Conservation (phyloP, 2,888 invertebrate genomes). For the Lobophora halterata region DNA sequence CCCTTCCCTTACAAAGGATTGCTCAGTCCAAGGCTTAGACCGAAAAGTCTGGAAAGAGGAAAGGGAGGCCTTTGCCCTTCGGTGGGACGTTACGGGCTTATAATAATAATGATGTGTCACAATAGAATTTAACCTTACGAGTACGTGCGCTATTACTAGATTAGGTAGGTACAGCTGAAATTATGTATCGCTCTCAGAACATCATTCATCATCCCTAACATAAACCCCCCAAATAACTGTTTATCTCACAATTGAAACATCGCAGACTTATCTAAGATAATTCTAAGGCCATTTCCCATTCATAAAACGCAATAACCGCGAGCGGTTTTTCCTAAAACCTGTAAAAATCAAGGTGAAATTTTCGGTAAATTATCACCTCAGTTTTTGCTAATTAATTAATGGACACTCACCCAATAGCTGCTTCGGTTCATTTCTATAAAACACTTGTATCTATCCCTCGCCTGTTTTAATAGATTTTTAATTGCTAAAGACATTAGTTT, state of each 20-base stretch:
- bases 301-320: conserved; percentile 5
- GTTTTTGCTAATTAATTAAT: conserved; percentile 23
- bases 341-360: conserved; percentile 11
- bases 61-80: no score
- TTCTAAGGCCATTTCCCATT: conserved; percentile 17
- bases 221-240: conserved; percentile 15
- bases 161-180: no score
- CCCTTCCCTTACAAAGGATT: no score
- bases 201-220: conserved; percentile 3
- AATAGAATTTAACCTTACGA: no score
- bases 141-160: no score
- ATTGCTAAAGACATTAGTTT: conserved; percentile 56
- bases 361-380: conserved; percentile 16
- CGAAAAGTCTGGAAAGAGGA: no score
- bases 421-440: conserved; percentile 50
- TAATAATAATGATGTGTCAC: no score
- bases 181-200: not conserved
- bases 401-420: conserved; percentile 54
- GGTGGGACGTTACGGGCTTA: no score
- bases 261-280: conserved; percentile 15
- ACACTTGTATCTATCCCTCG: conserved; percentile 50
- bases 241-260: conserved; percentile 6
- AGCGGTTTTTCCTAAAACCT: conserved; percentile 12
- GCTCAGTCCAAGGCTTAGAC: no score
- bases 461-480: conserved; percentile 57